These are phyloP conservation scores for Caiman crocodilus DNA, from an alignment of 2,797 vertebrate genomes.

Conservation along the genomic window DNA sequence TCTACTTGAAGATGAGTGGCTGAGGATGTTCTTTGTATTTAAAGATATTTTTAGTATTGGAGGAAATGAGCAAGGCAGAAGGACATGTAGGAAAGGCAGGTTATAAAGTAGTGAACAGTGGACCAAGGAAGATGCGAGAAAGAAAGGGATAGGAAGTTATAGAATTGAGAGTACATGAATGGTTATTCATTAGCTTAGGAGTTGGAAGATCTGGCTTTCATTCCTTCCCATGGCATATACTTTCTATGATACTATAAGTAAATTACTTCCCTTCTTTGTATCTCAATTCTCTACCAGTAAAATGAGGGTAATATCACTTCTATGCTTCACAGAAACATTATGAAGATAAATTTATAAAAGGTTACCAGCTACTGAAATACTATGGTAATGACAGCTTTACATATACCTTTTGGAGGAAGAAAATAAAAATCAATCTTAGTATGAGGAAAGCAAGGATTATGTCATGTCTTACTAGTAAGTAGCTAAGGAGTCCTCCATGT, in stretches of 20 bases:
- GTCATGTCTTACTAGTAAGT: neutral
- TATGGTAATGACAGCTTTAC: neutral
- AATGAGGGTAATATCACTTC: neutral
- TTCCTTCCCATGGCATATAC: neutral
- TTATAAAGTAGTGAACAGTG: neutral
- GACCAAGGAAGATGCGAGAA: neutral
- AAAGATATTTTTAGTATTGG: neutral
- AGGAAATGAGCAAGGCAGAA: neutral
- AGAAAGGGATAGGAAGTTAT: neutral
- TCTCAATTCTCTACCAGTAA: neutral
- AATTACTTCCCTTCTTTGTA: neutral
- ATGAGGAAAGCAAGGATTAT: neutral
- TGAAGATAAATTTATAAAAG: neutral
- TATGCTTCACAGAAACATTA: neutral
- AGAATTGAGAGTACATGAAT: neutral
- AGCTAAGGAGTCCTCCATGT: neutral
- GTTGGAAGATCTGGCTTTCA: neutral
- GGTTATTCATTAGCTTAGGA: neutral
- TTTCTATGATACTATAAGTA: neutral
- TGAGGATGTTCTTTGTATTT: neutral
- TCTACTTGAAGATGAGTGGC: neutral
- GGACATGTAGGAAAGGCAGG: neutral
- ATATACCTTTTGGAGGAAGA: neutral
- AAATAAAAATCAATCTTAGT: neutral
- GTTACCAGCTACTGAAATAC: neutral